Percentiles rank a stretch among this genome's conserved stretches.
Conservation (phyloP, 1,140 invertebrate genomes). For the Conus ventricosus region DNA sequence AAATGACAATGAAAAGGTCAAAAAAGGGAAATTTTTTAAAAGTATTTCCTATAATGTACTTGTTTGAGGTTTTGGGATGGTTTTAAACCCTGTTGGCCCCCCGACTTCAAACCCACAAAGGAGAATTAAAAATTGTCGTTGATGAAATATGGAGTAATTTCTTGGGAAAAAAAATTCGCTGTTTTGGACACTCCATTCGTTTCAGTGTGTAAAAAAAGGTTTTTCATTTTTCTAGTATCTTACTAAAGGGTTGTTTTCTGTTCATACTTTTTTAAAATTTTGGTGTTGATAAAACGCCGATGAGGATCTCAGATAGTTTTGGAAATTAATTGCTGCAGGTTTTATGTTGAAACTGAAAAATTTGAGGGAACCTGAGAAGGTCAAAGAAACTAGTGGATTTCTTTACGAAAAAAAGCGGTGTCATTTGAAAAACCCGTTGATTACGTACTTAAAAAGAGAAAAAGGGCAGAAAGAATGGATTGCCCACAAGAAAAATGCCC, state of each 20-base stretch:
- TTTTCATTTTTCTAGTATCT: too few relatives aligned
- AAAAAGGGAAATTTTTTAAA: background rate
- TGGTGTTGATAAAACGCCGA: conserved; percentile 2
- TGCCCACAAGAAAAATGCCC: background rate
- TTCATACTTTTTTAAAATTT: conserved; percentile 22
- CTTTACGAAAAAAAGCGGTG: too few relatives aligned
- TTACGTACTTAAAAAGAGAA: too few relatives aligned
- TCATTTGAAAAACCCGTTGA: too few relatives aligned
- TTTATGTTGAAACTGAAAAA: background rate
- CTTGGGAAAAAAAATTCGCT: background rate
- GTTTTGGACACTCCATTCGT: background rate
- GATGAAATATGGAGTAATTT: background rate
- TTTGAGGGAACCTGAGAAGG: background rate
- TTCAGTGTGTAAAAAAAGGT: background rate
- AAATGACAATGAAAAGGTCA: conserved; percentile 36
- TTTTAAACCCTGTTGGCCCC: too few relatives aligned
- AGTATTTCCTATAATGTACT: background rate
- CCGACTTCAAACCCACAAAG: background rate
- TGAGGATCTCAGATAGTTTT: conserved; percentile 19
- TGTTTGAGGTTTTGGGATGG: background rate
- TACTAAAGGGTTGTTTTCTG: conserved; percentile 21
- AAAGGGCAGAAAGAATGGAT: too few relatives aligned
- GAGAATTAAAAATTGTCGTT: background rate
- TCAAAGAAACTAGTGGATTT: too few relatives aligned
- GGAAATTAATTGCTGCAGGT: conserved; percentile 13